Base-by-base conservation (phyloP, 2,797 vertebrate species). In the Micropoecilia bifurca region DNA sequence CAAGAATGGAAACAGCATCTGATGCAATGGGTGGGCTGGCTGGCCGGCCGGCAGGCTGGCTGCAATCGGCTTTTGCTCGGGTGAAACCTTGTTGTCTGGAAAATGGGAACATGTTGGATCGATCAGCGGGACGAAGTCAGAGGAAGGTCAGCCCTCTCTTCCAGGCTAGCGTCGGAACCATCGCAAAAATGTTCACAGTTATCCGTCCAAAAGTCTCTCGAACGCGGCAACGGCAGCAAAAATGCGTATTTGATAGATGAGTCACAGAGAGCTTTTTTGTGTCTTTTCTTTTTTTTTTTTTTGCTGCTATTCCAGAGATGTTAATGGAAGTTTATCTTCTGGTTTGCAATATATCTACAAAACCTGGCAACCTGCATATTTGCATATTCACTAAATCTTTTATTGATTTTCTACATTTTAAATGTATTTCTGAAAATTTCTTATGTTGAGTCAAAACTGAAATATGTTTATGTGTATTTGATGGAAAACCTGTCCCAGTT, bases 161-260 rank as follows among this genome's bases (percentile, higher is more conserved):
- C 89, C 80, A 90, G 86, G 92, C 86, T 79, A 82, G 73, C 78
- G 91, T 91, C 89, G 86, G 89, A 91, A 93, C 91, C 89, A 80
- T 91, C 85, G 92, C 91, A 90, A 92, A 90, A 88, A 83, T 94
- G 93, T 86, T 93, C 81, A 85, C 83, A 61, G 90, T 94, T 92
- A 93, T 82, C 89, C 84, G 82, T 80, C 10, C 28, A 48, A 66
- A 22, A 82, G 59, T 71, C 68, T 66, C 73, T 55, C 71, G 46
- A 79, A 77, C 1, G 16, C 68, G 6, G 0, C 6, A 63, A 28
- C n/a, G 59, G 1, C 33, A 3, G 66, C 20, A 22, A 68, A 20
- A 68, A 41, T 12, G 66, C 39, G 9, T 39, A 10, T 66, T 66
- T 66, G 61, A 39, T 39, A 66, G 33, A 66, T 39, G 63, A 66